A percentile compares a stretch with the other conserved stretches of the same genome.
These are phyloP conservation scores for Calosoma granatense DNA, from an alignment of 1,140 invertebrate genomes.

Conservation along the genomic window DNA sequence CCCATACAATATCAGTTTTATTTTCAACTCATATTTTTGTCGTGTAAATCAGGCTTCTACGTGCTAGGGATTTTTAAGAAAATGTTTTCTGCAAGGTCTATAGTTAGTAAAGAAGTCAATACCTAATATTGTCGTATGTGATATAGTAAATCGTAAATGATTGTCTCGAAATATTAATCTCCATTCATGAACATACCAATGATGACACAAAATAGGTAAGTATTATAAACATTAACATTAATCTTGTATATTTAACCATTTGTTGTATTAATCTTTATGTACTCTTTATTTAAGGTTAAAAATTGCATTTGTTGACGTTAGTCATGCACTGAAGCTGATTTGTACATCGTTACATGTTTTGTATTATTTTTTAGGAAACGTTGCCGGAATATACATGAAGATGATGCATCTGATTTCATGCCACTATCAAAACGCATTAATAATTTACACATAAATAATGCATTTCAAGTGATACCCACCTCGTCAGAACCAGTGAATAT, in stretches of 20 bases:
- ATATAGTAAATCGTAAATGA: neutral
- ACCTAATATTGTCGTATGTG: no score
- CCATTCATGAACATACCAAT: neutral
- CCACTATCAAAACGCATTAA: constrained; percentile 68
- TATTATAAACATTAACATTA: neutral
- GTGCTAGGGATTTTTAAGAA: neutral
- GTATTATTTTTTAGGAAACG: constrained; percentile 49
- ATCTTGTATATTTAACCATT: neutral
- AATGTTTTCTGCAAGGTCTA: constrained; percentile 5
- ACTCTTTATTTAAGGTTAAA: neutral
- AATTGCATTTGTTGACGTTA: neutral
- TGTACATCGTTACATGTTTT: no score
- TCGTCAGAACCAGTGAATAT: constrained; percentile 13
- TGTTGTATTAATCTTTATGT: neutral
- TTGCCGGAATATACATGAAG: constrained; percentile 43
- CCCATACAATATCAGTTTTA: no score
- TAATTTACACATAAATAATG: constrained; percentile 60
- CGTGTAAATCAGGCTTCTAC: no score
- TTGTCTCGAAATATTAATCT: neutral
- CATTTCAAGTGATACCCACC: constrained; percentile 15
- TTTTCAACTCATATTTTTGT: no score
- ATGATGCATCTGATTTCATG: constrained; percentile 62
- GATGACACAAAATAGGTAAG: constrained; percentile 6
- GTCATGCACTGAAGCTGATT: neutral
- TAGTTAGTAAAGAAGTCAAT: no score